Conservation (phyloP, 2,797 vertebrate species). For the Martes flavigula region DNA sequence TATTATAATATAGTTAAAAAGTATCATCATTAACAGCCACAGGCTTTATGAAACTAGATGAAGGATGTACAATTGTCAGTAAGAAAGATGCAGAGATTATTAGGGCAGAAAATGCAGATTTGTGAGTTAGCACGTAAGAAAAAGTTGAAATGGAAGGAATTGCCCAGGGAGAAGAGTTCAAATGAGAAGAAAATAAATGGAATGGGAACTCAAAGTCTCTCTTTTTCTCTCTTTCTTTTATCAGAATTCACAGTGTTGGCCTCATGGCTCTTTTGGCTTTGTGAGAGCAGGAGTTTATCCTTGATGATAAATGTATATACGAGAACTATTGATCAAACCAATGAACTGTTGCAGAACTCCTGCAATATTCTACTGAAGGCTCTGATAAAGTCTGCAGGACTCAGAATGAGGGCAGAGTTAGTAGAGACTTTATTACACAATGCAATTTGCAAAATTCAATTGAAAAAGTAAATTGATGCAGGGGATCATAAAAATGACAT, state of each 20-base stretch:
- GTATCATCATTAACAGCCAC: neutral
- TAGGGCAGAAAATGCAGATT: neutral
- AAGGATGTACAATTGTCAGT: neutral
- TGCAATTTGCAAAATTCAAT: neutral
- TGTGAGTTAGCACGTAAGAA: neutral
- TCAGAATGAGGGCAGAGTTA: neutral
- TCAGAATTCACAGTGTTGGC: neutral
- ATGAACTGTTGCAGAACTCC: neutral
- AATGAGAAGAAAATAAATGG: neutral
- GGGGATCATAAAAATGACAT: neutral
- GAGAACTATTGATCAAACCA: neutral
- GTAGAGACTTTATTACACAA: neutral
- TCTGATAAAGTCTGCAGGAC: neutral
- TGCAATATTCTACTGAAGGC: neutral
- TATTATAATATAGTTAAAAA: neutral
- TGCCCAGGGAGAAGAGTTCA: neutral
- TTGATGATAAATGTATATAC: neutral
- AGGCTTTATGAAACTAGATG: neutral
- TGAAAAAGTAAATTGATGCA: neutral
- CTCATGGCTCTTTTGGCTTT: neutral
- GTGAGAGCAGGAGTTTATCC: neutral
- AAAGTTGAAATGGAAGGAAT: neutral
- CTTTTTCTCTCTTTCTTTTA: neutral
- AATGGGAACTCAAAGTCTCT: neutral
- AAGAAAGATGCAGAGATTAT: neutral